Base-by-base conservation (phyloP, 2,113 vertebrate genomes). In the Sigmodon hispidus region DNA sequence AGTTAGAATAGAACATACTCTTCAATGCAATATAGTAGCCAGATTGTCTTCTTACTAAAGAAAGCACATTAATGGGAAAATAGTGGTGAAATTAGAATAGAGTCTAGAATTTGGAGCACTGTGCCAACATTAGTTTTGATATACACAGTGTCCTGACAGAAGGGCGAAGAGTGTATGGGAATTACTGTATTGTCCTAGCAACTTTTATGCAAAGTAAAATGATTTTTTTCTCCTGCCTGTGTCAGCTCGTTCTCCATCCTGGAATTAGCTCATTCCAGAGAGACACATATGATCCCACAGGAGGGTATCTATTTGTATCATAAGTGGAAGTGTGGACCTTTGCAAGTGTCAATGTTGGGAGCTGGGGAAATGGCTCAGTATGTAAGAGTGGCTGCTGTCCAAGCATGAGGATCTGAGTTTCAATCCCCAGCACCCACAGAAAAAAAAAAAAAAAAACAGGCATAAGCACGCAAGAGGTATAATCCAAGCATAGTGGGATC, bases 201-300 rank as follows among this genome's bases (percentile, higher is more conserved):
- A 92, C 26, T 94, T 92, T 73, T 84, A 31, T n/a, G 36, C 3
- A 90, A 45, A 88, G 70, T 45, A 57, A 90, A 87, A 83, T 67
- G 15, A 45, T 21, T 57, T 70, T 52, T 81, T 61, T 85, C 57
- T 43, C 21, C 52, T 22, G 7, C 61, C 21, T 2, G 4, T 69
- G 75, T n/a, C 1, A 22, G 7, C 2, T 24, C 34, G 16, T 43
- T 43, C 40, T 48, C 12, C 10, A 1, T 31, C 81, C 29, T 0
- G 6, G 45, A 34, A 24, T 59, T 67, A 48, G 40, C 24, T 89
- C 59, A 65, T 63, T n/a, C 29, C 16, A 5, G 7, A 73, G 61
- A 61, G 3, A 9, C 61, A 3, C 13, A 80, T 19, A 90, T 61
- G 81, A 48, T 12, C 22, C 22, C 24, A 0, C 61, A 11, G 0